Percentiles rank a stretch among this genome's conserved stretches.
phyloP scores from a whole-genome alignment of 2,113 vertebrate genomes.

The Vicugna pacos region DNA sequence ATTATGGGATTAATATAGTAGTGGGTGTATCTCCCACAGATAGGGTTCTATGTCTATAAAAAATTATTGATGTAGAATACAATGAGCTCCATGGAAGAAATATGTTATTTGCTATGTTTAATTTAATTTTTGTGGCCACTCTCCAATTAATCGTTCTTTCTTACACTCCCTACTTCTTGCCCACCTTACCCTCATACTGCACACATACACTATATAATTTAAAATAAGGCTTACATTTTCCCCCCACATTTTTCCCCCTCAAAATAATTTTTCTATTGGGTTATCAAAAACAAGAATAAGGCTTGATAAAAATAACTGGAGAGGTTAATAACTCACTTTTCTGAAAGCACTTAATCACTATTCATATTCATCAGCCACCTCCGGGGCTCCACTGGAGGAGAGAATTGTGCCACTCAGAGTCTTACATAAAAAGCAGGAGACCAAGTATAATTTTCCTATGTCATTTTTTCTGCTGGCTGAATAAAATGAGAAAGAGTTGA shows the following conservation, averaged over 20 bases:
- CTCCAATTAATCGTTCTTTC: background rate
- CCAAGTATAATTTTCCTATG: background rate
- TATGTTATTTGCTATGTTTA: background rate
- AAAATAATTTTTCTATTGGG: background rate
- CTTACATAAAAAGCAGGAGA: background rate
- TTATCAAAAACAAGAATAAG: conserved; percentile 51
- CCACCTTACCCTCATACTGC: background rate
- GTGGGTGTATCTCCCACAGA: background rate
- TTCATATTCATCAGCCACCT: background rate
- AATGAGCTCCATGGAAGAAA: background rate
- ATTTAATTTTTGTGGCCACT: background rate
- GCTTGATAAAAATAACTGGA: conserved; percentile 23
- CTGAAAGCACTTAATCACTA: conserved; percentile 37
- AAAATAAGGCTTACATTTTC: background rate
- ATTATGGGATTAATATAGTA: background rate
- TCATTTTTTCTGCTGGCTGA: background rate
- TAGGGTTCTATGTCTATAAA: background rate
- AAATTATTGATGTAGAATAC: background rate
- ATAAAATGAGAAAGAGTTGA: background rate
- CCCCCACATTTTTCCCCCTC: background rate
- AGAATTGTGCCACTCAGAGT: background rate
- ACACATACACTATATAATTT: background rate
- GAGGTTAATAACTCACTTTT: conserved; percentile 4
- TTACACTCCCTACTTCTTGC: background rate
- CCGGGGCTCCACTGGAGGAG: background rate